phyloP scores from a whole-genome alignment of 1,140 invertebrate genomes.

The Holcopasites calliopsidis region DNA sequence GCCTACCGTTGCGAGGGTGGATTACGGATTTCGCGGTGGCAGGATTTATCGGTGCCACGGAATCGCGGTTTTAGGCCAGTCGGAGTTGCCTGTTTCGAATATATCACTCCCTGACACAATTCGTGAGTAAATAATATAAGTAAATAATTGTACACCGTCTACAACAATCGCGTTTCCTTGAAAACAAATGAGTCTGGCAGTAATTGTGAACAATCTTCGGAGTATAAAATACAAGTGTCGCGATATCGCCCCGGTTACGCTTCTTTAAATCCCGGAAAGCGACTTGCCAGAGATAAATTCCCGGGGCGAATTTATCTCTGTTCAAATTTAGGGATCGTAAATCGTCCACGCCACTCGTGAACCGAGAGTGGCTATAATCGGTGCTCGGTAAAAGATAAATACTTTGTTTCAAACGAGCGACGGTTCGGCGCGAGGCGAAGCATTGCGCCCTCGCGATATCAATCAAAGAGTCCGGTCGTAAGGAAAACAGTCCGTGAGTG shows the following conservation, averaged over 20 bases:
- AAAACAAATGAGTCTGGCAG: too few species aligned
- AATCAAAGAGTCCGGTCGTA: too few species aligned
- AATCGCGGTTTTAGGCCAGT: neutral
- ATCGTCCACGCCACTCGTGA: neutral
- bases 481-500: neutral
- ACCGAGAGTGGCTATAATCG: neutral
- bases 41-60: neutral
- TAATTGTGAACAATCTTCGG: too few species aligned
- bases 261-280: neutral
- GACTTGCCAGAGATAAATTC: neutral
- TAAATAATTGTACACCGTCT: too few species aligned
- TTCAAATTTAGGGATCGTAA: neutral
- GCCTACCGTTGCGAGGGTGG: neutral
- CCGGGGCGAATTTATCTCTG: slow-evolving; percentile 1
- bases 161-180: too few species aligned
- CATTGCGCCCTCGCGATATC: too few species aligned
- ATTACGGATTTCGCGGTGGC: neutral
- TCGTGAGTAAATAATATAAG: too few species aligned
- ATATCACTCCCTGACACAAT: too few species aligned
- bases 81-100: neutral
- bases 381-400: neutral
- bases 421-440: neutral
- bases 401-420: neutral
- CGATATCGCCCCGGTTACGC: too few species aligned
- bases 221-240: too few species aligned